phyloP scores from a whole-genome alignment of 1,140 invertebrate genomes.

The Camponotus pennsylvanicus region DNA sequence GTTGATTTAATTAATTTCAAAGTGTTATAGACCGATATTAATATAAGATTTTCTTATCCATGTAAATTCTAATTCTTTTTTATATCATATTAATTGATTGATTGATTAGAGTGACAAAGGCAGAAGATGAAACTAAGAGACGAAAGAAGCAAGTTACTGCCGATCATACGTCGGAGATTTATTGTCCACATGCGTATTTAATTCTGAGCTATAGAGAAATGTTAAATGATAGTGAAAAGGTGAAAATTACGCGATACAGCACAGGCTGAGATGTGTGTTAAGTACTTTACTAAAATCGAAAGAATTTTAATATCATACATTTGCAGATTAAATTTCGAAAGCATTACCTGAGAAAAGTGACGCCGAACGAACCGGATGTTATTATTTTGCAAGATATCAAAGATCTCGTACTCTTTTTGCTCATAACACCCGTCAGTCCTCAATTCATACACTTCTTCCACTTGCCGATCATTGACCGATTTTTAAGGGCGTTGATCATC shows the following conservation, averaged over 20 bases:
- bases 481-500: slow-evolving; percentile 88
- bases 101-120: slow-evolving; percentile 62
- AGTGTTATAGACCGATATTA: background rate
- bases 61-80: slow-evolving; percentile 5
- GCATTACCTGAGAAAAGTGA: slow-evolving; percentile 87
- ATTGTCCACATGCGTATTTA: slow-evolving; percentile 78
- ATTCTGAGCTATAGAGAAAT: slow-evolving; percentile 78
- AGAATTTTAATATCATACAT: background rate
- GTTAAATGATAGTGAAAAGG: slow-evolving; percentile 78
- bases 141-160: slow-evolving; percentile 24
- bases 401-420: slow-evolving; percentile 88
- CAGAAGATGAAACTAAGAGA: slow-evolving; percentile 72
- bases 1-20: background rate
- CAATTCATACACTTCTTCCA: slow-evolving; percentile 88
- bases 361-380: slow-evolving; percentile 85
- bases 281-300: slow-evolving; percentile 17
- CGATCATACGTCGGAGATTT: slow-evolving; percentile 64
- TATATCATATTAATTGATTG: no score
- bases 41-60: slow-evolving; percentile 24
- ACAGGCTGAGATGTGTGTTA: background rate
- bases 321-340: slow-evolving; percentile 87
- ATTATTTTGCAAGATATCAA: slow-evolving; percentile 89
- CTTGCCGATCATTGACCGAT: slow-evolving; percentile 87
- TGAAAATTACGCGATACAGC: slow-evolving; percentile 43
- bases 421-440: slow-evolving; percentile 85